These are phyloP conservation scores for Thunnus thynnus DNA, from an alignment of 2,113 vertebrate genomes.

Conservation along the genomic window DNA sequence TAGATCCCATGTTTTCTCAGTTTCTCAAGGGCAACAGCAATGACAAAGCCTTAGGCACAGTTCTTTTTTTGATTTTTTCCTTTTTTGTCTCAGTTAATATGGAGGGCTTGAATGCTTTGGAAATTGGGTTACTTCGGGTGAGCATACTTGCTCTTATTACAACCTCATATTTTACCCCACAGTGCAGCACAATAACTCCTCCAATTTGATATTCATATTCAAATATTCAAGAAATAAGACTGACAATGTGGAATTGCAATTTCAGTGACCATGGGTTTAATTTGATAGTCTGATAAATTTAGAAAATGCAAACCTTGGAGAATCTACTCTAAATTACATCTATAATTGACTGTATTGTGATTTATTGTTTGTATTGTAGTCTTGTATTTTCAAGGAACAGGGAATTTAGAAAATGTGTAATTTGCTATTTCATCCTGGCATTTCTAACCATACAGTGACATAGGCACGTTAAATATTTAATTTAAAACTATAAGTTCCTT, in stretches of 20 bases:
- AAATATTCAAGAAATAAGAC: constrained; percentile 6
- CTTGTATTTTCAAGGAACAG: no score
- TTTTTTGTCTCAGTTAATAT: constrained; percentile 53
- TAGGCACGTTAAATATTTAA: no score
- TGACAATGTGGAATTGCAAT: neutral
- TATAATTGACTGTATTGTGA: neutral
- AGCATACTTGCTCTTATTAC: constrained; percentile 31
- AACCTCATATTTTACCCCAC: constrained; percentile 19
- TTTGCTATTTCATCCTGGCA: no score
- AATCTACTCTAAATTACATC: neutral
- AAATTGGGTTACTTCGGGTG: constrained; percentile 41
- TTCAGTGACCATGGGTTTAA: neutral
- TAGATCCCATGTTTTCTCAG: constrained; percentile 43
- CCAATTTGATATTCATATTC: constrained; percentile 16
- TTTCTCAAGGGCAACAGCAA: constrained; percentile 68
- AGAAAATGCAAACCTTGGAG: neutral
- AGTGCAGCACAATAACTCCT: neutral
- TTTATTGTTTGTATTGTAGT: neutral
- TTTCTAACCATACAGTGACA: no score
- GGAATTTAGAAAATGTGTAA: no score
- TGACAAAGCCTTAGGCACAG: constrained; percentile 56
- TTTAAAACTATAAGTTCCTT: neutral
- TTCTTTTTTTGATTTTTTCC: constrained; percentile 25
- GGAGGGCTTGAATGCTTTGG: constrained; percentile 37
- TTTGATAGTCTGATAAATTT: constrained; percentile 4